Evolutionary conservation across 2,797 vertebrate species (phyloP).

Genomic region (Sebastes jordani): DNA sequence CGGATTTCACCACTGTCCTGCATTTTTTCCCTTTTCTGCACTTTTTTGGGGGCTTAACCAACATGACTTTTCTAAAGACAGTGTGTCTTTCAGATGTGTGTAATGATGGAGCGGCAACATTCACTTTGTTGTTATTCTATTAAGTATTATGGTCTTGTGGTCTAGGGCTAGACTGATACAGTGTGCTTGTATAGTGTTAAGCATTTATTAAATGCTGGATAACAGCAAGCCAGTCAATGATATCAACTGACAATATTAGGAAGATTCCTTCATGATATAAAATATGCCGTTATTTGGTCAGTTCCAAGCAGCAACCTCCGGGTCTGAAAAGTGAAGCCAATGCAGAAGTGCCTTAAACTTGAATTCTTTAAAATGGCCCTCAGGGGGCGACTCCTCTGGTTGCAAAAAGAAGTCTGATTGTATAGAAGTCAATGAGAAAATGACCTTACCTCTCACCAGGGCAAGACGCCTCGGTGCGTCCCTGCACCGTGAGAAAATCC

Average conservation of each 20-base stretch:
- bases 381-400: neutral
- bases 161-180: neutral
- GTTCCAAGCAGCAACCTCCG: neutral
- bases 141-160: neutral
- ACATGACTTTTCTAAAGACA: constrained; percentile 18
- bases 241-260: neutral
- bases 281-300: neutral
- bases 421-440: neutral
- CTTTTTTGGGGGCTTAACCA: constrained; percentile 4
- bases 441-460: neutral
- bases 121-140: constrained; percentile 10
- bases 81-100: neutral
- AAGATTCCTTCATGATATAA: too few species aligned
- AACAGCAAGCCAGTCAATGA: neutral
- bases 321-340: neutral
- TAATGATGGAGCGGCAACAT: constrained; percentile 8
- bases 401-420: neutral
- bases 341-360: neutral
- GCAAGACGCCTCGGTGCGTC: neutral
- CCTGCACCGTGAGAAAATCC: too few species aligned
- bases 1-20: constrained; percentile 38
- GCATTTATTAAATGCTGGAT: neutral
- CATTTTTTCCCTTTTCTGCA: constrained; percentile 19
- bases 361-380: neutral
- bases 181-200: neutral